A percentile compares a stretch with the other conserved stretches of the same genome.
phyloP scores from a whole-genome alignment of 2,113 vertebrate species.

The rat (Rattus norvegicus) region GRCr8 NC_086027.1:94382001-94382500 shows the following conservation, averaged over 20 bases:
- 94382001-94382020: fast-evolving
- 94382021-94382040: not conserved
- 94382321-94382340: too few relatives aligned
- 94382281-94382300: not conserved
- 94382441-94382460: too few relatives aligned
- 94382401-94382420: too few relatives aligned
- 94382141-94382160: not conserved
- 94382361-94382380: too few relatives aligned
- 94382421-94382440: too few relatives aligned
- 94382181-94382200: not conserved
- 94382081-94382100: not conserved
- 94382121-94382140: not conserved
- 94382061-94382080: too few relatives aligned
- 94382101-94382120: not conserved
- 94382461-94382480: too few relatives aligned
- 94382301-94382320: too few relatives aligned
- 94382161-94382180: too few relatives aligned
- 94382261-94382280: not conserved
- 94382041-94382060: not conserved
- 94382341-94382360: too few relatives aligned
- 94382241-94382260: not conserved
- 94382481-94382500: too few relatives aligned
- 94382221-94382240: not conserved
- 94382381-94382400: too few relatives aligned
- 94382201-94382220: not conserved